Evolutionary conservation across 2,113 vertebrate species (phyloP), one percentile per base, ranked within the genome.

Genomic region (Protobothrops flavoviridis): DNA sequence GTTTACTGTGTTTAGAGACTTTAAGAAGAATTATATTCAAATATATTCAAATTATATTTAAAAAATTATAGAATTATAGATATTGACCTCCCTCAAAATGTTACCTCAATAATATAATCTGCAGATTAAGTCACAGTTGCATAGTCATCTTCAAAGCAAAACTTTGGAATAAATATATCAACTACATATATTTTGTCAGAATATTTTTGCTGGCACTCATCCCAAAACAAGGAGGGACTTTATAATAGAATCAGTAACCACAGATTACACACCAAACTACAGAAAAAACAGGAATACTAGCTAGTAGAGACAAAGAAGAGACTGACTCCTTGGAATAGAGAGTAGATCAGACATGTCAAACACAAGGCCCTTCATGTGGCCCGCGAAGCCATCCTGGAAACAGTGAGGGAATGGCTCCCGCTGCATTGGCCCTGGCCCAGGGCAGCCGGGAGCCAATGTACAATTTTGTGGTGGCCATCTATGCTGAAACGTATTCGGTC

Each of bases 121-220:
- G 20, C 21, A 48, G 5, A 50, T 50, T 50, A 50, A 53, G 52
- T 6, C 23, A n/a, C 50, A 81, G 50, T 91, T 33, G 26, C 48
- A 45, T 24, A 74, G 23, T 64, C 50, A 81, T 39, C 6, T 74
- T 92, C 43, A 69, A 74, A 92, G 23, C 33, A 45, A 33, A 69
- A 24, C n/a, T 21, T 81, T 74, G 59, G 69, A n/a, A 92, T 89
- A 81, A 89, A 33, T 20, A 45, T n/a, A 39, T 92, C 26, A n/a
- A 12, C 23, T 57, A 15, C 43, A 92, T 48, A 89, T 50, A 52
- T 69, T 92, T 92, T 92, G 13, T n/a, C 52, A 92, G 50, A 89
- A 55, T 56, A 74, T 55, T 53, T 56, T 24, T 74, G 61, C 33
- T 74, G 55, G 87, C 48, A 55, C 33, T 92, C 50, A n/a, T 26